These are phyloP conservation scores for Bombus cullumanus DNA, from an alignment of 1,140 invertebrate genomes.

Conservation along the genomic window DNA sequence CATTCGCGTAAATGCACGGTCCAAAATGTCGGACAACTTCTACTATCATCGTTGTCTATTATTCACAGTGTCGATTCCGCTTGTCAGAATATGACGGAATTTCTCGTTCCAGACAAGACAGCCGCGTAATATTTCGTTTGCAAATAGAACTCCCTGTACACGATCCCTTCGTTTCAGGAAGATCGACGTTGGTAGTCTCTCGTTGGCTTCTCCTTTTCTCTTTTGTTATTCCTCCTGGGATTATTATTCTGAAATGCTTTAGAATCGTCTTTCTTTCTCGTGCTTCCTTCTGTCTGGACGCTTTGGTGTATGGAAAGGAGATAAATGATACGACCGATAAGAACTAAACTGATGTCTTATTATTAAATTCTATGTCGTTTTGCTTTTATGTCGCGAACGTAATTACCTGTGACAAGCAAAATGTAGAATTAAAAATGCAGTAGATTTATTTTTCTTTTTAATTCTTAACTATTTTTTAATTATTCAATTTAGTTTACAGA, in stretches of 20 bases:
- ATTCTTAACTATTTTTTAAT: neutral
- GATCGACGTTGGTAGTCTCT: neutral
- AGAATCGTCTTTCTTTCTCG: neutral
- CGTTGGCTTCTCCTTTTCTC: neutral
- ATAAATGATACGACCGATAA: neutral
- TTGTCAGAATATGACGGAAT: neutral
- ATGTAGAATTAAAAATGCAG: no score
- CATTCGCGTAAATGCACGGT: constrained; percentile 13
- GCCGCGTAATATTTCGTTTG: constrained; percentile 10
- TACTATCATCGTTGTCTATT: neutral
- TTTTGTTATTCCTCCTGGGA: neutral
- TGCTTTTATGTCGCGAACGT: neutral
- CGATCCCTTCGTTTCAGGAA: neutral
- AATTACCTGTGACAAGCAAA: neutral
- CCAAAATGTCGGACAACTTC: neutral
- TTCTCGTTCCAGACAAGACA: neutral
- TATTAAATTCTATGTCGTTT: neutral
- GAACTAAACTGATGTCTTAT: neutral
- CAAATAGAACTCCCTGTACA: constrained; percentile 1
- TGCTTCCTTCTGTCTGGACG: neutral
- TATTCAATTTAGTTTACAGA: no score
- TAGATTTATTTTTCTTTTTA: neutral
- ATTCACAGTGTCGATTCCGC: constrained; percentile 10
- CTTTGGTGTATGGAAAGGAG: neutral
- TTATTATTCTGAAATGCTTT: neutral